These are phyloP conservation scores for Hirudinaria manillensis DNA, from an alignment of 2,888 invertebrate species.

Conservation along the genomic window DNA sequence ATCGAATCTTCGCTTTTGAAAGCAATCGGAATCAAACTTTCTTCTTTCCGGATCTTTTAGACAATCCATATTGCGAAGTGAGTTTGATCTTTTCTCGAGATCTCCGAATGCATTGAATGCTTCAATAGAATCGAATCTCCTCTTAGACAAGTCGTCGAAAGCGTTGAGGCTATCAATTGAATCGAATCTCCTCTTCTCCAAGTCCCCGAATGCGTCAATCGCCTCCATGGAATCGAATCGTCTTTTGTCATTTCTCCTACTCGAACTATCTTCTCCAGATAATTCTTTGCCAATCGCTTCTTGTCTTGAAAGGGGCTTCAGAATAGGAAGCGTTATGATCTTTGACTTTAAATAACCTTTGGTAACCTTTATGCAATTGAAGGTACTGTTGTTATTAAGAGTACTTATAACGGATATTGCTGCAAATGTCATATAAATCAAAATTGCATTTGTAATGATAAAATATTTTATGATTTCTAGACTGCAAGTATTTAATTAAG, in stretches of 20 bases:
- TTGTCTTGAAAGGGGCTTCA: too few species aligned
- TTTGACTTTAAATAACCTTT: too few species aligned
- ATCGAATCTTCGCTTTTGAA: constrained; percentile 1
- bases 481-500: too few species aligned
- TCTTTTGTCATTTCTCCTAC: not conserved
- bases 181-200: not conserved
- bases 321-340: too few species aligned
- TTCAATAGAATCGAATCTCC: constrained; percentile 11
- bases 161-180: not conserved
- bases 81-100: constrained; percentile 2
- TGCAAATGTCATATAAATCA: too few species aligned
- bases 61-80: not conserved
- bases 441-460: too few species aligned
- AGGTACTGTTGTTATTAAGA: too few species aligned
- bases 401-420: too few species aligned
- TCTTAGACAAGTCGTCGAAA: constrained; percentile 6
- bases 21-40: not conserved
- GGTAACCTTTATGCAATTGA: too few species aligned
- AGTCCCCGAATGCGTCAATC: not conserved
- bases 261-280: not conserved
- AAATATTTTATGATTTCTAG: too few species aligned
- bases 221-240: not conserved
- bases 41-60: not conserved
- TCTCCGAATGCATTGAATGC: not conserved
- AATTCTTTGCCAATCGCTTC: too few species aligned